phyloP scores from a whole-genome alignment of 2,888 invertebrate genomes.

The Philopedon plagiatum region DNA sequence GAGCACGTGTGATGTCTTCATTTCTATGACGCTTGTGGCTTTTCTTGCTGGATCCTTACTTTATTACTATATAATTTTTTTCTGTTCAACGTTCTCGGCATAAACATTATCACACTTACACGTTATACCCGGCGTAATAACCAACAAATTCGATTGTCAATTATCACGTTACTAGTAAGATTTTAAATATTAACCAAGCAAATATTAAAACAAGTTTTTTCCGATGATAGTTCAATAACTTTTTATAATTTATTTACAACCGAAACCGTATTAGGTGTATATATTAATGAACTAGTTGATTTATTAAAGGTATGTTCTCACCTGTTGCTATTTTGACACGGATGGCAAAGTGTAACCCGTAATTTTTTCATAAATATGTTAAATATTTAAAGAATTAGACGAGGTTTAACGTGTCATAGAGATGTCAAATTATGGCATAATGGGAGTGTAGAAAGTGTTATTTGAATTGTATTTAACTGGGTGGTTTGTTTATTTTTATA shows the following conservation, averaged over 20 bases:
- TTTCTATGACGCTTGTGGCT: too few relatives aligned
- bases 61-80: too few relatives aligned
- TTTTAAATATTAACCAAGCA: slow-evolving; percentile 16
- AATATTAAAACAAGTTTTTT: slow-evolving; percentile 24
- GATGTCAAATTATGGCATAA: too few relatives aligned
- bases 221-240: slow-evolving; percentile 12
- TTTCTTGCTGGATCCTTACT: too few relatives aligned
- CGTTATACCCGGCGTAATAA: too few relatives aligned
- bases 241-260: slow-evolving; percentile 32
- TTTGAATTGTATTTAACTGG: too few relatives aligned
- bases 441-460: too few relatives aligned
- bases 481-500: too few relatives aligned
- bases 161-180: not conserved
- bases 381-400: slow-evolving; percentile 34
- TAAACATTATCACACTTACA: too few relatives aligned
- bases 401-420: slow-evolving; percentile 3
- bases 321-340: slow-evolving; percentile 56
- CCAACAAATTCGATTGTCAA: not conserved
- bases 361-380: slow-evolving; percentile 40
- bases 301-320: slow-evolving; percentile 51
- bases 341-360: slow-evolving; percentile 22
- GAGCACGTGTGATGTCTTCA: too few relatives aligned
- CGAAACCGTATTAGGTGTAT: slow-evolving; percentile 26
- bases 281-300: slow-evolving; percentile 41
- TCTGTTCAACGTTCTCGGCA: too few relatives aligned